phyloP scores from a whole-genome alignment of 2,797 vertebrate genomes.

The Microctenopoma stevenorrisi region DNA sequence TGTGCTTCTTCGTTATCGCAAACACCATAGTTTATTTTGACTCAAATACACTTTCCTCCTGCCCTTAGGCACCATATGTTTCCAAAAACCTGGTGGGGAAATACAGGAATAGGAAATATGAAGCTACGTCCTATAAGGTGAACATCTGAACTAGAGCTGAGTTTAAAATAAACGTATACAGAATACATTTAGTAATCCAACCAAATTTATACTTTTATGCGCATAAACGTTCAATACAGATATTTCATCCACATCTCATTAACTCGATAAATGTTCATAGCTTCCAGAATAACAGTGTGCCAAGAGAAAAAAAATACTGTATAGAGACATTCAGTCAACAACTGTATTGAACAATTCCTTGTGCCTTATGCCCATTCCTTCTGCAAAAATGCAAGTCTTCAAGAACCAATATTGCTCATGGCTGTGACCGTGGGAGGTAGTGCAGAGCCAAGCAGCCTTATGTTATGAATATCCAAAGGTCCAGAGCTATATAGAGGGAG shows the following conservation, averaged over 20 bases:
- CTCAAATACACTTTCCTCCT: too few relatives aligned
- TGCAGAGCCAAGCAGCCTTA: constrained; percentile 32
- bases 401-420: constrained; percentile 33
- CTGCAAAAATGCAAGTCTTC: constrained; percentile 26
- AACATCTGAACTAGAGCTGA: background rate
- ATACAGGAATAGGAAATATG: background rate
- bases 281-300: background rate
- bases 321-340: background rate
- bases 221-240: background rate
- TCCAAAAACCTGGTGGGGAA: too few relatives aligned
- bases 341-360: constrained; percentile 16
- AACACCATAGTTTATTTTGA: too few relatives aligned
- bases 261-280: background rate
- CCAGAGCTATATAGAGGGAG: constrained; percentile 34
- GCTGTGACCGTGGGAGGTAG: constrained; percentile 54
- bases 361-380: constrained; percentile 17
- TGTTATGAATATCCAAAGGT: constrained; percentile 49
- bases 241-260: background rate
- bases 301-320: background rate
- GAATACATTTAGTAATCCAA: background rate
- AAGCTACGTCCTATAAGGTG: background rate
- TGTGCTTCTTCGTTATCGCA: too few relatives aligned
- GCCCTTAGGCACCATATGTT: too few relatives aligned
- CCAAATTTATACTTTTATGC: background rate
- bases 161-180: background rate